A percentile compares a stretch with the other conserved stretches of the same genome.
phyloP scores from a whole-genome alignment of 1,140 invertebrate species.

The Leptinotarsa undecemlineata region DNA sequence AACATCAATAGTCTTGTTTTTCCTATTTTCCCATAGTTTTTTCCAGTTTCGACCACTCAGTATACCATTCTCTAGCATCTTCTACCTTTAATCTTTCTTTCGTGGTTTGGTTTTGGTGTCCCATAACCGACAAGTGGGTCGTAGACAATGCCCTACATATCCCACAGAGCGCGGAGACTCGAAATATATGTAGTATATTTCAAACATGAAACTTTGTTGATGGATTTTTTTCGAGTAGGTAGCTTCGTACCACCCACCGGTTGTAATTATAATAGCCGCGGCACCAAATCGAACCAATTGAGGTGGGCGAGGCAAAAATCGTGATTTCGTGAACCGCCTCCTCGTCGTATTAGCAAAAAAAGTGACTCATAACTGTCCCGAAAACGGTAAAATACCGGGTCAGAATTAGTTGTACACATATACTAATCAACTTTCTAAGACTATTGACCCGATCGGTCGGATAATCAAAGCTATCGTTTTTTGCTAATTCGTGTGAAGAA shows the following conservation, averaged over 20 bases:
- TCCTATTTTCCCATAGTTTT: no score
- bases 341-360: neutral
- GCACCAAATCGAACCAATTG: neutral
- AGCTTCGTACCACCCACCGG: neutral
- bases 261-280: neutral
- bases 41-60: no score
- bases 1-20: no score
- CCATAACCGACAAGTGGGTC: neutral
- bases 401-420: neutral
- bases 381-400: slow-evolving; percentile 1
- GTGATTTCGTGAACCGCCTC: neutral
- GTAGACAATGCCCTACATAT: neutral
- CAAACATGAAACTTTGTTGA: no score
- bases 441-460: neutral
- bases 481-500: no score
- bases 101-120: neutral
- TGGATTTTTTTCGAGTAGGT: neutral
- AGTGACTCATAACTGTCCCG: neutral
- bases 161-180: neutral
- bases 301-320: neutral
- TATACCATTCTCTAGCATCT: neutral
- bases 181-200: no score
- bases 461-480: no score
- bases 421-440: neutral
- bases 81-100: neutral